Conservation (phyloP, 2,888 invertebrate genomes). For the Cepaea hortensis region DNA sequence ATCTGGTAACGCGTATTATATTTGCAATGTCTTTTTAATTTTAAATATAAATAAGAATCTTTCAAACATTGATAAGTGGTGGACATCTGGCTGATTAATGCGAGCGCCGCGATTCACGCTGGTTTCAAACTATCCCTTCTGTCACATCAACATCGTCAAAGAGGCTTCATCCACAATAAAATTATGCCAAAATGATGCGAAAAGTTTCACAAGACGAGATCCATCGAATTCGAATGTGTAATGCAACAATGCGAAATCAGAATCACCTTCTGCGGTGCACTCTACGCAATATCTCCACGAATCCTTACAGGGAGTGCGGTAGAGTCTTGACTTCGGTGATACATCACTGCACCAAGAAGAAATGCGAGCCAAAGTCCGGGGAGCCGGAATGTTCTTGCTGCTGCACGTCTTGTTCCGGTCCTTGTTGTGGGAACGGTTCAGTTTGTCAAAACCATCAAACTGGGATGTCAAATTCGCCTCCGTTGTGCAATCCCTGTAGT, state of each 20-base stretch:
- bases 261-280: conserved; percentile 25
- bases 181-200: conserved; percentile 34
- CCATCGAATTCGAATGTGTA: conserved; percentile 10
- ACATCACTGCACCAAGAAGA: conserved; percentile 20
- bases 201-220: conserved; percentile 14
- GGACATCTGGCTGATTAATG: background rate
- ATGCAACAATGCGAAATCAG: conserved; percentile 18
- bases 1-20: too few relatives aligned
- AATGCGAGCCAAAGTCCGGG: background rate
- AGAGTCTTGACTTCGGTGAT: conserved; percentile 20
- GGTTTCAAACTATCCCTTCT: background rate
- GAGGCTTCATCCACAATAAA: background rate
- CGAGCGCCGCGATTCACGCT: background rate
- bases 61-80: too few relatives aligned
- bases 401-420: background rate
- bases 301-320: conserved; percentile 31
- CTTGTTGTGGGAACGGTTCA: background rate
- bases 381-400: background rate
- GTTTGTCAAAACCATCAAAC: background rate
- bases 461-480: background rate
- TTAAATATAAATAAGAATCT: too few relatives aligned
- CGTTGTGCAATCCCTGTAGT: background rate
- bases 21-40: too few relatives aligned
- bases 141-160: background rate
- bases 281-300: conserved; percentile 6